phyloP scores from a whole-genome alignment of 2,797 vertebrate genomes.

The Ispidina picta region DNA sequence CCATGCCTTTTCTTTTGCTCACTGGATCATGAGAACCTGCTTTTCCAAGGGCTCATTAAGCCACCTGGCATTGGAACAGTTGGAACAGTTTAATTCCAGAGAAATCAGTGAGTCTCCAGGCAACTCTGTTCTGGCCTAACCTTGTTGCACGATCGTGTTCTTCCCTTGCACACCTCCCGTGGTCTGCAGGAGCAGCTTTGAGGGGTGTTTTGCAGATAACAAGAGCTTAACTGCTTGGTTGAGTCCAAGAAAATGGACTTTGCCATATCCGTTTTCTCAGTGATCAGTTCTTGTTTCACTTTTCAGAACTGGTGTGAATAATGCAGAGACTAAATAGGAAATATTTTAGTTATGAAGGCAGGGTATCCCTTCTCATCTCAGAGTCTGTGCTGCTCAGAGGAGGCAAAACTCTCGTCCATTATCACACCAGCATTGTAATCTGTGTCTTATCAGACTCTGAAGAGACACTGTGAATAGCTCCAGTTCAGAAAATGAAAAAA shows the following conservation, averaged over 20 bases:
- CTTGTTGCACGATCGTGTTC: neutral
- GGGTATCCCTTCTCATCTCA: neutral
- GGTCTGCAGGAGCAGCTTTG: neutral
- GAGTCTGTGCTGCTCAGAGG: neutral
- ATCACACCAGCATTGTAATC: constrained; percentile 5
- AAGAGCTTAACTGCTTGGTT: neutral
- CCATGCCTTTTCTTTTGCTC: neutral
- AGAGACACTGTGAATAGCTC: neutral
- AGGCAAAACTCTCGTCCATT: neutral
- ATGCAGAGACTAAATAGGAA: neutral
- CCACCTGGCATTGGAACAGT: neutral
- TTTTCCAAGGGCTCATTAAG: neutral
- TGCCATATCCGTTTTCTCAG: neutral
- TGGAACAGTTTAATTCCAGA: neutral
- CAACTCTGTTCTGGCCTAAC: neutral
- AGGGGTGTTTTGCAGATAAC: neutral
- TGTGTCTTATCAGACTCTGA: neutral
- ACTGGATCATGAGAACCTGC: neutral
- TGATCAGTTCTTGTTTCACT: neutral
- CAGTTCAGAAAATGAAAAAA: neutral
- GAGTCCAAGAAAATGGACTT: neutral
- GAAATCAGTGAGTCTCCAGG: neutral
- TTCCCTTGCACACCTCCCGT: neutral
- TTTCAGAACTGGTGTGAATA: constrained; percentile 13
- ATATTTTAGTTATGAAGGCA: neutral